These are phyloP conservation scores for Carterocephalus palaemon DNA, from an alignment of 2,888 invertebrate genomes.

Conservation along the genomic window DNA sequence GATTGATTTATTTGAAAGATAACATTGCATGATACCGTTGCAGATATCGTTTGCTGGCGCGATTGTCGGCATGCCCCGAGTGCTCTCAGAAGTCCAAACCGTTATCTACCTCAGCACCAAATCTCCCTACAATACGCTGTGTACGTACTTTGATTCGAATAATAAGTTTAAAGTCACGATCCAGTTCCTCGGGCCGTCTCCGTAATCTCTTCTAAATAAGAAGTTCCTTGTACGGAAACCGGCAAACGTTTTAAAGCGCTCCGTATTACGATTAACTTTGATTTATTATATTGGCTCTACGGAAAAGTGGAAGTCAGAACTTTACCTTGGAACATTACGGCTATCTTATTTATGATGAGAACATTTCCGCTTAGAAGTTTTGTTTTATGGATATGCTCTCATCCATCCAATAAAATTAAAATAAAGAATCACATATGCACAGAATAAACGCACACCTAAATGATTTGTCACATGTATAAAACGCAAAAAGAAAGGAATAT, in stretches of 20 bases:
- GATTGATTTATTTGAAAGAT: constrained; percentile 43
- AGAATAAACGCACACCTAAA: no score
- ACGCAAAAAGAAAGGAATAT: no score
- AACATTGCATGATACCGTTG: constrained; percentile 66
- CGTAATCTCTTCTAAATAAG: constrained; percentile 65
- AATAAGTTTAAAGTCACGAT: constrained; percentile 74
- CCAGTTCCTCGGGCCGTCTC: constrained; percentile 59
- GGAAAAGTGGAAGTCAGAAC: not conserved
- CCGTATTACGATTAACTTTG: constrained; percentile 13
- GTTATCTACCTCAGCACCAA: constrained; percentile 58
- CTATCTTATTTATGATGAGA: not conserved
- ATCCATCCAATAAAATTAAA: not conserved
- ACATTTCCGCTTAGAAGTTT: not conserved
- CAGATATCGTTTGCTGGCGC: constrained; percentile 55
- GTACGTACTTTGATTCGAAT: constrained; percentile 66
- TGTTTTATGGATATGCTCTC: not conserved
- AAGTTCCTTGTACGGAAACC: constrained; percentile 62
- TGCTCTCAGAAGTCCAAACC: constrained; percentile 42
- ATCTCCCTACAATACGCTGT: constrained; percentile 71
- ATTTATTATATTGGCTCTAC: constrained; percentile 16
- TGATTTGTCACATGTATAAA: no score
- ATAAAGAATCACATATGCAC: no score
- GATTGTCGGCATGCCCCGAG: constrained; percentile 49
- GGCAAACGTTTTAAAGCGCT: constrained; percentile 48
- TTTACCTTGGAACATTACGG: no score